phyloP scores from a whole-genome alignment of 2,113 vertebrate species.

The Notothenia coriiceps region DNA sequence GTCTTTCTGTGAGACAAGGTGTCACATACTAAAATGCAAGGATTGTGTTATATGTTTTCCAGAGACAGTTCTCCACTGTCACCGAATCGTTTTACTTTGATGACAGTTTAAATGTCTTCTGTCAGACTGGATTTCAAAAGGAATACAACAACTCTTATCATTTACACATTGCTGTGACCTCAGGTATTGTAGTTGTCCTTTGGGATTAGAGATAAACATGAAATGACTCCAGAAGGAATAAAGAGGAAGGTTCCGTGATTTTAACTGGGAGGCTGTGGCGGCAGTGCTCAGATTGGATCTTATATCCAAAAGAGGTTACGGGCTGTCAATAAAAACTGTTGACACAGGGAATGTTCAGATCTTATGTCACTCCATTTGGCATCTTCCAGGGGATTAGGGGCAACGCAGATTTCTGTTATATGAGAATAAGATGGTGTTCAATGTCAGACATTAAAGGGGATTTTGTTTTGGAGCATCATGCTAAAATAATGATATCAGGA shows the following conservation, averaged over 20 bases:
- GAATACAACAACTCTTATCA: slow-evolving; percentile 27
- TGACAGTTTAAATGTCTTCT: slow-evolving; percentile 11
- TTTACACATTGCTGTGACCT: slow-evolving; percentile 28
- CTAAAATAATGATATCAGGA: neutral
- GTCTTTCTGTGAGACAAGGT: neutral
- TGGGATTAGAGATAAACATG: slow-evolving; percentile 43
- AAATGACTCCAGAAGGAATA: slow-evolving; percentile 4
- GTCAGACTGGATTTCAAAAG: slow-evolving; percentile 35
- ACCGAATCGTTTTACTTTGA: slow-evolving; percentile 10
- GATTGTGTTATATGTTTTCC: neutral
- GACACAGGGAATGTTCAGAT: slow-evolving; percentile 2
- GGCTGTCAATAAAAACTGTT: neutral
- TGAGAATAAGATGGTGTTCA: neutral
- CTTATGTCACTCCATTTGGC: neutral
- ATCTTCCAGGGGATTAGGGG: slow-evolving; percentile 1
- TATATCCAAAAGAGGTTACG: neutral
- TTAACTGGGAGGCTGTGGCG: neutral
- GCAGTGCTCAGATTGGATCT: neutral
- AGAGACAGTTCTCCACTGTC: neutral
- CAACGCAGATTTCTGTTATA: neutral
- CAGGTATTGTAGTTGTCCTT: slow-evolving; percentile 8
- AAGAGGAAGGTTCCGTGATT: slow-evolving; percentile 3
- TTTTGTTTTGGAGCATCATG: neutral
- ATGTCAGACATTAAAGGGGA: slow-evolving; percentile 1
- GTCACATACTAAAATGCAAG: neutral